phyloP scores from a whole-genome alignment of 2,113 vertebrate species.

The Poeciliopsis prolifica region DNA sequence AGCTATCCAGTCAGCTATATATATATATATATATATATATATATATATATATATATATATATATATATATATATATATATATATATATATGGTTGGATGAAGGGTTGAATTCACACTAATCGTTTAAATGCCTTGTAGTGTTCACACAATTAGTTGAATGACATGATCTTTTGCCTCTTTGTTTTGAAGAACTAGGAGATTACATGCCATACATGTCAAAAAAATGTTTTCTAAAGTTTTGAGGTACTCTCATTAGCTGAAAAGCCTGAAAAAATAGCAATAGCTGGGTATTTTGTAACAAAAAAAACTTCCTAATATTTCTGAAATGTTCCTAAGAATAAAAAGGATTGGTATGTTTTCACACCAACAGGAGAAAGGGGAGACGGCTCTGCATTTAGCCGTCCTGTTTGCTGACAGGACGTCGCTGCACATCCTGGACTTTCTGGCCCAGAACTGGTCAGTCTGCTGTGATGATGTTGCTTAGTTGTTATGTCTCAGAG shows the following conservation, averaged over 20 bases:
- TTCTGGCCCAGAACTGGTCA: conserved; percentile 72
- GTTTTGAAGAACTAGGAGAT: not conserved
- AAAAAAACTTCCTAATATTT: not conserved
- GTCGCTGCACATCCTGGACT: conserved; percentile 70
- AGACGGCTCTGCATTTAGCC: conserved; percentile 66
- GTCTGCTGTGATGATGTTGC: conserved; percentile 1
- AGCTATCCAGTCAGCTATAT: no score
- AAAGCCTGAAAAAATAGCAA: not conserved
- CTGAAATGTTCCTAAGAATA: not conserved
- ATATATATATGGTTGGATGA: no score
- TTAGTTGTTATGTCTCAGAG: not conserved
- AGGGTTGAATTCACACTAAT: no score
- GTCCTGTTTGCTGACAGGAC: conserved; percentile 70
- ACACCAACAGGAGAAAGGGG: conserved; percentile 65
- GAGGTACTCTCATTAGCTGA: not conserved
- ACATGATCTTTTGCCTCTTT: no score
- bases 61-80: no score
- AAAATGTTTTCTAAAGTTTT: not conserved
- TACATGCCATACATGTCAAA: not conserved
- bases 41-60: no score
- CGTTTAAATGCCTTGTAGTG: no score
- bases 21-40: no score
- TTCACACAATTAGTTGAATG: no score
- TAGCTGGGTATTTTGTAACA: not conserved
- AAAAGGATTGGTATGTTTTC: conserved; percentile 10